Evolutionary conservation across 2,797 vertebrate genomes (phyloP).

Genomic region (Poecilia wingei): DNA sequence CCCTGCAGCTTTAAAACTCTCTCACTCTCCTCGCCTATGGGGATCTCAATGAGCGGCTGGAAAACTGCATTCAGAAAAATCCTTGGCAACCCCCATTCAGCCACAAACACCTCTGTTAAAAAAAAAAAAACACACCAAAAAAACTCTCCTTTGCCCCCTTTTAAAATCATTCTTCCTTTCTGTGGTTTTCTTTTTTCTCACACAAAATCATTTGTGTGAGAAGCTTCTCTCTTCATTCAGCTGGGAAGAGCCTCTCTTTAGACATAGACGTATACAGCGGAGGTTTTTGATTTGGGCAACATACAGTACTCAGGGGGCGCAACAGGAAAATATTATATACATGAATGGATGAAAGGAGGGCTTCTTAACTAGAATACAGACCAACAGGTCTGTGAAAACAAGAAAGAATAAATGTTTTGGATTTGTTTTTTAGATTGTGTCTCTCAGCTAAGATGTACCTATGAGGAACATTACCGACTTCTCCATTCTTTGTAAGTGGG

Average conservation of each 20-base stretch:
- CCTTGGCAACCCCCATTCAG: constrained; percentile 82
- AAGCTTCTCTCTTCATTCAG: constrained; percentile 57
- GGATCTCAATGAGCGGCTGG: constrained; percentile 77
- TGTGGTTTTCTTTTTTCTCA: constrained; percentile 39
- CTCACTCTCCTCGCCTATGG: constrained; percentile 61
- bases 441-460: not conserved
- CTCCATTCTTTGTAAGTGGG: not conserved
- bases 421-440: not conserved
- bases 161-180: constrained; percentile 63
- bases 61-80: constrained; percentile 85
- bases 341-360: not conserved
- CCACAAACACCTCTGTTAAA: constrained; percentile 60
- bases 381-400: not conserved
- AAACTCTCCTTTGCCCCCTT: constrained; percentile 65
- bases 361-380: not conserved
- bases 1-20: constrained; percentile 41
- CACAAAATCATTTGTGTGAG: constrained; percentile 11
- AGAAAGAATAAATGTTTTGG: not conserved
- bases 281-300: not conserved
- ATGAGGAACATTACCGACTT: not conserved
- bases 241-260: not conserved
- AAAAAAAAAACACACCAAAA: not conserved
- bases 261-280: not conserved
- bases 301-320: not conserved
- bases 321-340: not conserved